These are phyloP conservation scores for Tauraco hartlaubi DNA, from an alignment of 2,797 vertebrate genomes.

Conservation along the genomic window DNA sequence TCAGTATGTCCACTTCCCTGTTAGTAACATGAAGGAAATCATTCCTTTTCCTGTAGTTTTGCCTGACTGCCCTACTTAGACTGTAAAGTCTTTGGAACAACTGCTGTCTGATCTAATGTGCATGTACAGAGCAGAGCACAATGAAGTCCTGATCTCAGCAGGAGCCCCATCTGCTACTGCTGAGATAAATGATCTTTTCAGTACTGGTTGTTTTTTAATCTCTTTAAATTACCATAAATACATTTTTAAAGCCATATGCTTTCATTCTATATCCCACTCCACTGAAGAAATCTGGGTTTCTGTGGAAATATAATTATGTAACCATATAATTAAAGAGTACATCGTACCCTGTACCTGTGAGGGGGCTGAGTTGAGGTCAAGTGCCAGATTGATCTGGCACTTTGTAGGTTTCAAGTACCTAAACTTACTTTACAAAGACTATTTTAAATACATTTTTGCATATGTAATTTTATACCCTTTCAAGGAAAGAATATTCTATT, in stretches of 20 bases:
- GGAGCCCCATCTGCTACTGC: constrained; percentile 70
- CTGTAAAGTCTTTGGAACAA: constrained; percentile 60
- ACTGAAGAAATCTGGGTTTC: constrained; percentile 55
- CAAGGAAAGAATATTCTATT: neutral
- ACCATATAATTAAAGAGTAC: constrained; percentile 57
- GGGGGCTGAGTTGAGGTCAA: constrained; percentile 29
- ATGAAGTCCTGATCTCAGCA: constrained; percentile 73
- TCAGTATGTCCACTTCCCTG: neutral
- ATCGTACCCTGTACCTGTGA: neutral
- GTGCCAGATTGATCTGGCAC: constrained; percentile 9
- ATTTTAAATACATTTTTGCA: neutral
- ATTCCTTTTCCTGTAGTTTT: constrained; percentile 30
- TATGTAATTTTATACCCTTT: neutral
- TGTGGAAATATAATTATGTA: constrained; percentile 64
- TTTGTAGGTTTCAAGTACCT: constrained; percentile 29
- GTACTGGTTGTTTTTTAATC: constrained; percentile 72
- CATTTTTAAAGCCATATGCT: constrained; percentile 73
- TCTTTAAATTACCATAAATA: constrained; percentile 76
- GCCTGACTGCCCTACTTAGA: constrained; percentile 55
- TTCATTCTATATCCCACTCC: constrained; percentile 56
- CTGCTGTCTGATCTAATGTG: constrained; percentile 67
- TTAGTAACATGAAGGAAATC: neutral
- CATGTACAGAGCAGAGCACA: constrained; percentile 39
- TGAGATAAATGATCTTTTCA: constrained; percentile 75
- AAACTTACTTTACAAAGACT: neutral